A percentile compares a stretch with the other conserved stretches of the same genome.
Conservation (phyloP, 1,140 invertebrate genomes). For the Drosophila bocqueti region DNA sequence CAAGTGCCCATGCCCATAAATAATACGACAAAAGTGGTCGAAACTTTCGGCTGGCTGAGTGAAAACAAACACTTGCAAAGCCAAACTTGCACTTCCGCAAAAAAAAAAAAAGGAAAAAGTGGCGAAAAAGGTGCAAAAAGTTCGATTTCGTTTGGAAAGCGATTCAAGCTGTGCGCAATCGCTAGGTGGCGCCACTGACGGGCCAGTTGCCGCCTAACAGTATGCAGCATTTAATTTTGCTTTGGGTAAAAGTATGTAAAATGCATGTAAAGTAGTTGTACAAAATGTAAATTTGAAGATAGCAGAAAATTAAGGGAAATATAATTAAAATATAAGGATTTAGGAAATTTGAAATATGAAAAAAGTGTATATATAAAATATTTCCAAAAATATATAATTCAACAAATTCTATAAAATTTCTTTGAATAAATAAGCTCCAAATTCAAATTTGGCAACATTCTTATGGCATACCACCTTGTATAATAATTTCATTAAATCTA, state of each 20-base stretch:
- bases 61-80: conserved; percentile 24
- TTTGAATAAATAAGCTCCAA: no score
- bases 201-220: background rate
- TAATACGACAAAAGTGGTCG: conserved; percentile 20
- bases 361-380: no score
- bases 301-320: fast-evolving
- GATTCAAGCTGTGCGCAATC: background rate
- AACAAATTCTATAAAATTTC: no score
- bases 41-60: conserved; percentile 32
- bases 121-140: conserved; percentile 3
- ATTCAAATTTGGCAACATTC: no score
- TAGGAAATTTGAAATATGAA: no score
- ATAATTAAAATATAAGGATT: no score
- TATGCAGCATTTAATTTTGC: conserved; percentile 20
- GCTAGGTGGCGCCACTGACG: conserved; percentile 4
- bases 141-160: conserved; percentile 30
- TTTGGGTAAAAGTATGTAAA: background rate
- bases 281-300: background rate
- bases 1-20: conserved; percentile 54
- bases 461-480: no score
- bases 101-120: background rate
- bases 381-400: no score
- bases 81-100: conserved; percentile 43
- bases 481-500: no score
- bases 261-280: background rate